phyloP scores from a whole-genome alignment of 2,113 vertebrate genomes.

The Gavialis gangeticus region DNA sequence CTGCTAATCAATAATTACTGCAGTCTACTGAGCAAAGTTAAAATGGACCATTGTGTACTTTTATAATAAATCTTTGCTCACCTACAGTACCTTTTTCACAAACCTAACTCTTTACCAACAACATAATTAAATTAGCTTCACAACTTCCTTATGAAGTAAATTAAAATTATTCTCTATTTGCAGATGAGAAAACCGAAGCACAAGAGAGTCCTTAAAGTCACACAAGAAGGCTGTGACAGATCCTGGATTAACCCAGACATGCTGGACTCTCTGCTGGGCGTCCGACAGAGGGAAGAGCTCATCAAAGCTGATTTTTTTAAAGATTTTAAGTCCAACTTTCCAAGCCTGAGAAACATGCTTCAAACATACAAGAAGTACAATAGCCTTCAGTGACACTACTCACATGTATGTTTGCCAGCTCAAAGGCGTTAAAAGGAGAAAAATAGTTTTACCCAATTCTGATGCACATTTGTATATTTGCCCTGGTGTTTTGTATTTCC shows the following conservation, averaged over 20 bases:
- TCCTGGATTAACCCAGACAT: neutral
- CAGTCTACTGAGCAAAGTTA: neutral
- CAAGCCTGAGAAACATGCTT: too few species aligned
- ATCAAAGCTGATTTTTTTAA: too few species aligned
- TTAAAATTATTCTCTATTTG: conserved; percentile 20
- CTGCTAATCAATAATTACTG: conserved; percentile 42
- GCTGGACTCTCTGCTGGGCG: neutral
- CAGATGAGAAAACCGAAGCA: neutral
- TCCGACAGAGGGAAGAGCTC: too few species aligned
- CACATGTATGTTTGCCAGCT: too few species aligned
- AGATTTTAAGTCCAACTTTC: too few species aligned
- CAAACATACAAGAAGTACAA: too few species aligned
- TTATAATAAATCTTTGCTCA: conserved; percentile 46
- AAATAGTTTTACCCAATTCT: too few species aligned
- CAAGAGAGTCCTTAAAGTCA: neutral
- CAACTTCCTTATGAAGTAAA: neutral
- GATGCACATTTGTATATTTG: too few species aligned
- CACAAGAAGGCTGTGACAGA: neutral
- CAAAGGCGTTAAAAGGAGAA: too few species aligned
- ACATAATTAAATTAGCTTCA: conserved; percentile 23
- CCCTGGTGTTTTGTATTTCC: too few species aligned
- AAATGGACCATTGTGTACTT: conserved; percentile 5
- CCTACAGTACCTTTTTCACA: conserved; percentile 21
- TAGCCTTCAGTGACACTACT: too few species aligned
- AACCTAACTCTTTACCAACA: conserved; percentile 4